Evolutionary conservation across 2,797 vertebrate species (phyloP), one percentile per base, ranked within the genome.

Genomic region (Molossus alvarezi): DNA sequence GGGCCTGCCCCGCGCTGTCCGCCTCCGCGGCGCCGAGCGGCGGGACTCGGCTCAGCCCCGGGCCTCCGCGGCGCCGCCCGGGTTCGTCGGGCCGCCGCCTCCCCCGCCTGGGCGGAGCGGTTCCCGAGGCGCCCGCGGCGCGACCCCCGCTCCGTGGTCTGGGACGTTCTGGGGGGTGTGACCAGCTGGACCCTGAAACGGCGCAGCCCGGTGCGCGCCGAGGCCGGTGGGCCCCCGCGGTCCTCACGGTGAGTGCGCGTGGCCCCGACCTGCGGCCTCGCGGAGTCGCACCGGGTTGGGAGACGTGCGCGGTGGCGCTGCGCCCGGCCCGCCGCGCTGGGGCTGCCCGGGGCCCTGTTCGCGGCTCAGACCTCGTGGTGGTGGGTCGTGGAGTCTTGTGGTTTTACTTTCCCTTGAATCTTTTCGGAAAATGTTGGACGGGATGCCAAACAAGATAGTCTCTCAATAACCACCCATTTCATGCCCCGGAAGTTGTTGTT

Each of bases 341-440:
- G 33, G 33, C 33, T n/a, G 33, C 33, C 33, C 33, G 33, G 33
- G 33, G 65, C 85, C 1, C 15, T 18, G 80, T 84, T 89, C 93
- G 18, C 60, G 55, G 5, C 12, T 84, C 65, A 58, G 20, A 91
- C 57, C 57, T 79, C n/a, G 18, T 0, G 29, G 27, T 33, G 33
- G 76, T 27, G 27, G 55, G 17, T 69, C 64, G 53, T 71, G 73
- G 45, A 45, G 45, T 79, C 60, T 55, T n/a, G 41, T 83, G 27
- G 7, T 29, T 64, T 72, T 45, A 33, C 48, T 17, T 37, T 55
- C 55, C 21, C 3, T 86, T 80, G 9, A 41, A 14, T 83, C 29
- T 53, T 90, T 90, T 95, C 9, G 53, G 83, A 87, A 97, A 91
- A 23, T 79, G 90, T 72, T 79, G 55, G 41, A 41, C 80, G 79